Percentiles rank a stretch among this genome's conserved stretches.
phyloP scores from a whole-genome alignment of 2,888 invertebrate species.

The Chydorus sphaericus region DNA sequence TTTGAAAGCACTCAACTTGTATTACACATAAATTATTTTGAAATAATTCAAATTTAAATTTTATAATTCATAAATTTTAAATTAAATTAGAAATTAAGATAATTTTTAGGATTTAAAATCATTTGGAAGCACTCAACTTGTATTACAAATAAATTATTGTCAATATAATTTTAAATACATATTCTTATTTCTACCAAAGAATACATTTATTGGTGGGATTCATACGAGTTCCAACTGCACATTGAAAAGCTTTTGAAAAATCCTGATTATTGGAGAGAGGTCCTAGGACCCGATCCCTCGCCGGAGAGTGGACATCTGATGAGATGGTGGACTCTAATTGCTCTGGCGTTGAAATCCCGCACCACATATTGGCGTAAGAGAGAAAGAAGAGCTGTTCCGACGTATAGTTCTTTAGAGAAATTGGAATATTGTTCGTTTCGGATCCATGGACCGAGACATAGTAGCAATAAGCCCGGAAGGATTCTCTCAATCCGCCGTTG shows the following conservation, averaged over 20 bases:
- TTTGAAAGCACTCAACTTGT: too few species aligned
- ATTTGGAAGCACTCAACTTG: too few species aligned
- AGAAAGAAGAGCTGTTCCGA: constrained; percentile 63
- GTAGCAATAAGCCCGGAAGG: constrained; percentile 64
- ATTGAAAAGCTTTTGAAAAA: constrained; percentile 45
- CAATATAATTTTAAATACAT: too few species aligned
- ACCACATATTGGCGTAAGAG: constrained; percentile 76
- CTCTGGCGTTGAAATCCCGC: constrained; percentile 54
- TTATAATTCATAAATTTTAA: too few species aligned
- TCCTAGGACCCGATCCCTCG: constrained; percentile 42
- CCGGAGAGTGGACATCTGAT: constrained; percentile 46
- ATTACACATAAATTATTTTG: too few species aligned
- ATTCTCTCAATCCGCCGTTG: constrained; percentile 82
- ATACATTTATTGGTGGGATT: constrained; percentile 44
- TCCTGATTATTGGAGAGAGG: constrained; percentile 44
- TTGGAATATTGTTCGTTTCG: not conserved
- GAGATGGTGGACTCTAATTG: constrained; percentile 62
- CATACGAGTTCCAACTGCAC: constrained; percentile 42
- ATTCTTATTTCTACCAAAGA: too few species aligned
- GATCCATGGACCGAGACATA: constrained; percentile 40
- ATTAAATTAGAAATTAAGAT: too few species aligned
- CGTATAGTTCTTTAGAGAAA: constrained; percentile 23
- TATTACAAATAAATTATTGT: too few species aligned
- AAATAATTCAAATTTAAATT: too few species aligned
- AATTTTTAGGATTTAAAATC: too few species aligned